These are phyloP conservation scores for Lasius platythorax DNA, from an alignment of 2,888 invertebrate genomes.

Conservation along the genomic window DNA sequence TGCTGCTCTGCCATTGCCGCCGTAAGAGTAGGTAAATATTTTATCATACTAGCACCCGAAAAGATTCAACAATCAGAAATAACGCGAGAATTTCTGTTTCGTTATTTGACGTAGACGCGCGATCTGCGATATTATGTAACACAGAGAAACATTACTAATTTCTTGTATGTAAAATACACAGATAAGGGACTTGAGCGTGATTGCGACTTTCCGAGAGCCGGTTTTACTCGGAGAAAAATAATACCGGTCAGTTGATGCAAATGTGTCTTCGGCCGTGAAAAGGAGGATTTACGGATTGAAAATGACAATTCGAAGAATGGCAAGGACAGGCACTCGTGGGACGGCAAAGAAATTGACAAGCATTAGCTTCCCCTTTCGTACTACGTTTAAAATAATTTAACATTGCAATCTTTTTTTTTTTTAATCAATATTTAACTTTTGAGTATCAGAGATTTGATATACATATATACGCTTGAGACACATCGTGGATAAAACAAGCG, in stretches of 20 bases:
- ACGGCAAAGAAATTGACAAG: slow-evolving; percentile 3
- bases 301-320: background rate
- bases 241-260: background rate
- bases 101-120: background rate
- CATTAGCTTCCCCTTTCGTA: slow-evolving; percentile 8
- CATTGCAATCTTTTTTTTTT: slow-evolving; percentile 45
- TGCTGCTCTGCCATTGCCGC: slow-evolving; percentile 63
- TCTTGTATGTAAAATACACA: background rate
- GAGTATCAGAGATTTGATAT: slow-evolving; percentile 12
- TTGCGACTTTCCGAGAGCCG: background rate
- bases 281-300: background rate
- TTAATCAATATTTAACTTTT: slow-evolving; percentile 32
- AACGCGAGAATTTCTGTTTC: background rate
- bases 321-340: background rate
- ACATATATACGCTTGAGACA: slow-evolving; percentile 12
- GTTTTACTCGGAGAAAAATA: background rate
- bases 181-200: slow-evolving; percentile 3
- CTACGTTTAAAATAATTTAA: slow-evolving; percentile 1
- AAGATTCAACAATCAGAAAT: background rate
- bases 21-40: slow-evolving; percentile 62
- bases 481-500: background rate
- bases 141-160: background rate
- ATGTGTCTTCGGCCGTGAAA: background rate
- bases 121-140: background rate
- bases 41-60: background rate